These are phyloP conservation scores for Nasua narica DNA, from an alignment of 2,797 vertebrate species.

Conservation along the genomic window DNA sequence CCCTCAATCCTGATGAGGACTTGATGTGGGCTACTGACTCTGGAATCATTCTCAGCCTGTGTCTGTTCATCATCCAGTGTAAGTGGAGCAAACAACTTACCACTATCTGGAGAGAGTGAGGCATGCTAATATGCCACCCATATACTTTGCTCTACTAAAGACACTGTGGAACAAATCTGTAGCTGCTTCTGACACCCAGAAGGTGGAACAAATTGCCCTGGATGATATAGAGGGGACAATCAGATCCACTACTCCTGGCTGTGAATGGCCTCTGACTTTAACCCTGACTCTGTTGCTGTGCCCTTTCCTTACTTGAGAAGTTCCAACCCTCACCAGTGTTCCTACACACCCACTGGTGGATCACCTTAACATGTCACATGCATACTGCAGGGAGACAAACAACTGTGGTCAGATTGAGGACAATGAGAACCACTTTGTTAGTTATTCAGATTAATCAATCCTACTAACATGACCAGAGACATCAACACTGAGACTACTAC, in stretches of 20 bases:
- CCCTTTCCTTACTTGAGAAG: background rate
- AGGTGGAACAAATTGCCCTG: background rate
- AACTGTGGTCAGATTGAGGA: background rate
- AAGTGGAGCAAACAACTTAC: background rate
- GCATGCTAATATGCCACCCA: background rate
- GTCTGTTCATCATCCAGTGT: background rate
- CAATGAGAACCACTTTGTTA: background rate
- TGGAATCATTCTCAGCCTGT: background rate
- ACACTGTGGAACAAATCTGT: background rate
- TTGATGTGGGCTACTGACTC: background rate
- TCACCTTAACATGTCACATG: background rate
- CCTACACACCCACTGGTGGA: background rate
- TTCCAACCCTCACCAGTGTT: background rate
- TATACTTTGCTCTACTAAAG: background rate
- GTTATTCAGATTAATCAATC: background rate
- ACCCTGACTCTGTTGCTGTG: background rate
- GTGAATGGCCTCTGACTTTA: background rate
- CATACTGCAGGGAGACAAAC: background rate
- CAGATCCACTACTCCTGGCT: background rate
- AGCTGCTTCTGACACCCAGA: background rate
- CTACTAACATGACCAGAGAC: background rate
- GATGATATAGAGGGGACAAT: background rate
- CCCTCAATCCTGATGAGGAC: background rate
- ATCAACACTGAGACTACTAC: background rate
- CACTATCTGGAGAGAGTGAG: background rate